Evolutionary conservation across 2,113 vertebrate genomes (phyloP), one percentile per base, ranked within the genome.

Genomic region (Sinosuthora webbiana): DNA sequence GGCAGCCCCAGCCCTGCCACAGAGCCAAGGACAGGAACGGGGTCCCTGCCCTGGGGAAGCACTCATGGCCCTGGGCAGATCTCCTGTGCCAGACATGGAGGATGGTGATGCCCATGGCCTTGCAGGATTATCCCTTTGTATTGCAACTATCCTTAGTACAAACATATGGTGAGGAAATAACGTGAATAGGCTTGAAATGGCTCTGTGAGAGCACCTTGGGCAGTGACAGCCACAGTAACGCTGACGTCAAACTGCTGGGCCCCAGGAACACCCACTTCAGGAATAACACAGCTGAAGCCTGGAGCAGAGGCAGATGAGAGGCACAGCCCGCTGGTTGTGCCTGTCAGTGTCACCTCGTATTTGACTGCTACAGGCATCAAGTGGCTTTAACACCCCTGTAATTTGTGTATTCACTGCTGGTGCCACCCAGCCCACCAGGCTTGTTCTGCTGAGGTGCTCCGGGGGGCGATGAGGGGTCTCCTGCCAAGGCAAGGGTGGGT

Each of bases 81-180:
- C 42, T 53, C 57, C 70, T 8, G 28, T 41, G 70, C 45, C 59
- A 83, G 25, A 31, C 35, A 5, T 0, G 1, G 59, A 22, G 45
- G 33, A 14, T 15, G 42, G 52, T 0, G 1, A 20, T 15, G 53
- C 49, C 50, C 45, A 4, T 4, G 24, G 50, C 63, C 74, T 45
- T 30, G 70, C 91, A 79, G 53, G 69, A 82, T 92, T 64, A 75
- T 52, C 53, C 69, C 83, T 76, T 76, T 45, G 13, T 25, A n/a
- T 64, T 83, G 67, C 89, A 82, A 62, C 91, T 94, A 70, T 71
- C 83, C 78, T 95, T 89, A 94, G 42, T 11, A 21, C 13, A 86
- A 89, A 63, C 96, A 96, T 95, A 95, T 93, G 95, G 97, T 18
- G 88, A 96, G 94, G 67, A 96, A 91, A 95, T 68, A 90, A 76